These are phyloP conservation scores for Chunga burmeisteri DNA, from an alignment of 2,113 vertebrate genomes.

Conservation along the genomic window DNA sequence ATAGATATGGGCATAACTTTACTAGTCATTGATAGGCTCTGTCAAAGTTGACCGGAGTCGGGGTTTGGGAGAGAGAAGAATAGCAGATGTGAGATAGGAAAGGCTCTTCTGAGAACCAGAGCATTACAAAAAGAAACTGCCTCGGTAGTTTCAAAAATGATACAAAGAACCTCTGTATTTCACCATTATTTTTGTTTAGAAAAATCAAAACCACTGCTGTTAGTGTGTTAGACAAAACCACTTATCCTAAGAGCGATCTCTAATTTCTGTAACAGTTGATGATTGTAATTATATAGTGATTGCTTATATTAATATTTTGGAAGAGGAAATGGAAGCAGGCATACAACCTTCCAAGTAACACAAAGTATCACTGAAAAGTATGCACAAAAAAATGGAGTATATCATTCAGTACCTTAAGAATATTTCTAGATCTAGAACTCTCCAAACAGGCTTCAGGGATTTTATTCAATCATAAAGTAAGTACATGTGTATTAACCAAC, in stretches of 20 bases:
- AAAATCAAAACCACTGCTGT: neutral
- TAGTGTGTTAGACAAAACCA: neutral
- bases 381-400: neutral
- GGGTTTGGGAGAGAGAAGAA: neutral
- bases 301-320: neutral
- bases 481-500: neutral
- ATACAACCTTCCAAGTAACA: neutral
- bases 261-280: neutral
- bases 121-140: neutral
- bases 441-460: neutral
- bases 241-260: neutral
- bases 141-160: neutral
- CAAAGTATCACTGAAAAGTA: neutral
- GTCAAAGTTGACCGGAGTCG: neutral
- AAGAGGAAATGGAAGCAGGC: neutral
- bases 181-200: neutral
- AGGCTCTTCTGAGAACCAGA: neutral
- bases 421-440: neutral
- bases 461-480: neutral
- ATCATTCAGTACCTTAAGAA: neutral
- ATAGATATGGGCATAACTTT: neutral
- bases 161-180: neutral
- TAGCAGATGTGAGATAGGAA: neutral
- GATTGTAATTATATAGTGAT: neutral
- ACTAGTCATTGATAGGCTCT: neutral